Base-by-base conservation (phyloP, 2,888 invertebrate species). In the Drosophila atripex region DNA sequence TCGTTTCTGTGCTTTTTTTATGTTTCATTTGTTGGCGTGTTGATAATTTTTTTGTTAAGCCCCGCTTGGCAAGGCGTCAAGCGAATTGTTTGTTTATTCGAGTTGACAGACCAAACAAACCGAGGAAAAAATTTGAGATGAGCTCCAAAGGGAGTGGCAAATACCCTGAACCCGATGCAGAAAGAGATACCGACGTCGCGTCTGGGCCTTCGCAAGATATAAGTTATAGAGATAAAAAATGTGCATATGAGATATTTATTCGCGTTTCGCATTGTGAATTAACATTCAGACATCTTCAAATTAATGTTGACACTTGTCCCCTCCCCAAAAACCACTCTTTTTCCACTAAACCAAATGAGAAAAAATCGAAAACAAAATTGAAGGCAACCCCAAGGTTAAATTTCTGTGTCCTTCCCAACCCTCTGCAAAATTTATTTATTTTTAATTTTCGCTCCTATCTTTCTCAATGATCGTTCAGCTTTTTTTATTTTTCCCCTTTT, bases 221-320 rank as follows among this genome's bases (percentile, higher is more conserved):
- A 65, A 76, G 59, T 51, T 76, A 61, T 61, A 70, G 52, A 61
- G 55, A 56, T 52, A 55, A 70, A 39, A 58, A 51, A 35, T 52
- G 56, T 69, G 77, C 70, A 77, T 84, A 71, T 86, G 71, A 51
- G 50, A 74, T 65, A 86, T 84, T 84, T 80, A 82, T 82, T 87
- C 56, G 87, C 73, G 74, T 78, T 65, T 84, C 76, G 66, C 74
- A 71, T 68, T 75, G 71, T 60, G 84, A 77, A 86, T 75, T 71
- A 86, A 75, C 75, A 71, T 70, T 70, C 77, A 66, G 77, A 77
- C 68, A 53, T 78, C 65, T 73, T 72, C 73, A 77, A 87, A 84
- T 84, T 76, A 87, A 84, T 82, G 86, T 79, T 85, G 86, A 87
- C 86, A 84, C 84, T 87, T 84, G 88, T 85, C 75, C 35, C 51